Base-by-base conservation (phyloP, 2,113 vertebrate species). In the Mugil cephalus region DNA sequence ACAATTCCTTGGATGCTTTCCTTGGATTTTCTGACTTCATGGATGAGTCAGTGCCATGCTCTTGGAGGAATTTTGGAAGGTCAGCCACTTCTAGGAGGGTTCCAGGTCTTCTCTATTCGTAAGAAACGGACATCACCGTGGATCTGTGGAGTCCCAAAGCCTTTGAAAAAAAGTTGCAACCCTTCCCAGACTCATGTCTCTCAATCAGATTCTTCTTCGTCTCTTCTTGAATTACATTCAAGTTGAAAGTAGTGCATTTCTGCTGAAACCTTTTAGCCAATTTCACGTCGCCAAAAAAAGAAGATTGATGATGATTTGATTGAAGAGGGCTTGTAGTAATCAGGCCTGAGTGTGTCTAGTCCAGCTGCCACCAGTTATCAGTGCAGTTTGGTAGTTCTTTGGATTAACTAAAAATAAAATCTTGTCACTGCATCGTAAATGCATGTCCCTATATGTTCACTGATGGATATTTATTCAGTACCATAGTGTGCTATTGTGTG, bases 41-140 rank as follows among this genome's bases (percentile, higher is more conserved):
- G 45, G 34, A 38, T 38, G 12, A 50, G 34, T 15, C 4, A n/a
- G 18, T 4, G 30, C 15, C n/a, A 10, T 38, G 36, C 36, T 66
- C 47, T 69, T 50, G 62, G 50, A 45, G 17, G 15, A 19, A 19
- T 56, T 34, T 40, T n/a, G 21, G n/a, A 51, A 52, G 46, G 30
- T 67, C n/a, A 40, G 46, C 19, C 62, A 59, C 47, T 14, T 75
- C 12, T 24, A 18, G 8, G 47, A 10, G 21, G 47, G 47, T 18
- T 46, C 19, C 17, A 54, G 21, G 46, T 19, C 21, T 18, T 21
- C 54, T 65, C 10, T 21, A 54, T n/a, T 74, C 59, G 42, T 15
- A 14, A 45, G 34, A 55, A 39, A 68, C 56, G 17, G 13, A n/a
- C 59, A 38, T 68, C 38, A 51, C 45, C 52, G 43, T 71, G 53